Evolutionary conservation across 2,888 invertebrate genomes (phyloP).

Genomic region (Miltochrista miniata): DNA sequence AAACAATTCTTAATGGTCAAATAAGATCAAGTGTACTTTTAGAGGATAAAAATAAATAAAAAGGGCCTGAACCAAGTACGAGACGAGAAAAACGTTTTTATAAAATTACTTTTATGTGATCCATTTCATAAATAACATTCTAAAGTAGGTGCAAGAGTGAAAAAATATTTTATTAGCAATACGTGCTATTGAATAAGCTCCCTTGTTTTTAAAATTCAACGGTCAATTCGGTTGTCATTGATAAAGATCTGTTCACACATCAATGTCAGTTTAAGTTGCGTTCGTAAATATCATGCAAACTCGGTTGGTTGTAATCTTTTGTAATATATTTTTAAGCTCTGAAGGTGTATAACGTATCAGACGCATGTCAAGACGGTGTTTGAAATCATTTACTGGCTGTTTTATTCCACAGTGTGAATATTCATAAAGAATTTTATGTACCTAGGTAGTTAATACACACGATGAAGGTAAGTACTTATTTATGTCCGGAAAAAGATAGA

Average conservation of each 20-base stretch:
- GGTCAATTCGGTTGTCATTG: conserved; percentile 37
- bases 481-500: no score
- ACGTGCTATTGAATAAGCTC: conserved; percentile 17
- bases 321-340: conserved; percentile 5
- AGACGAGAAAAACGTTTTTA: neutral
- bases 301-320: neutral
- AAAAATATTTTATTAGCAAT: conserved; percentile 12
- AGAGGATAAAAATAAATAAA: conserved; percentile 15
- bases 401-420: neutral
- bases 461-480: no score
- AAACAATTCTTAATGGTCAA: conserved; percentile 7
- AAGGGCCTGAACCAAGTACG: neutral
- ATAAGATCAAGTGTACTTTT: conserved; percentile 13
- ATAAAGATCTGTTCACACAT: conserved; percentile 45
- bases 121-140: conserved; percentile 12
- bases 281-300: conserved; percentile 12
- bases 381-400: neutral
- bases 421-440: no score
- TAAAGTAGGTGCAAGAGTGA: conserved; percentile 1
- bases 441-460: no score
- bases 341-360: neutral
- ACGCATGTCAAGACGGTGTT: conserved; percentile 1
- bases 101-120: conserved; percentile 9
- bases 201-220: neutral
- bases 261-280: conserved; percentile 37